These are phyloP conservation scores for Hydrophis major DNA, from an alignment of 2,797 vertebrate genomes.

Conservation along the genomic window DNA sequence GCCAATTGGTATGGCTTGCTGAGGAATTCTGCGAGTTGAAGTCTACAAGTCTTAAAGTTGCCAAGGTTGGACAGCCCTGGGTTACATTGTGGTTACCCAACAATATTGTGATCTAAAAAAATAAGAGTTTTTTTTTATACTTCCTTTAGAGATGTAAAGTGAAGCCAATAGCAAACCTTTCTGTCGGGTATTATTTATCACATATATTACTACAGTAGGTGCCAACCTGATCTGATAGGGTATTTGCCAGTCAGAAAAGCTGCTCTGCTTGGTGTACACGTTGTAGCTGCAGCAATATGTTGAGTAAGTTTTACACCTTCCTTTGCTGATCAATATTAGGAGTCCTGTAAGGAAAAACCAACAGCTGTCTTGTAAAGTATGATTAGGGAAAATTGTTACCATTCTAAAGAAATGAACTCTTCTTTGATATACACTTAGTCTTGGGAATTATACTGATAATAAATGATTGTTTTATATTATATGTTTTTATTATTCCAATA, in stretches of 20 bases:
- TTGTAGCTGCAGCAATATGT: slow-evolving; percentile 83
- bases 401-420: background rate
- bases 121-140: background rate
- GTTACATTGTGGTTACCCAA: background rate
- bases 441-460: background rate
- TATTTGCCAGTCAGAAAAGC: slow-evolving; percentile 89
- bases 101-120: background rate
- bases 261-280: slow-evolving; percentile 85
- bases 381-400: background rate
- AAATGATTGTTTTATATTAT: background rate
- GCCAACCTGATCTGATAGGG: slow-evolving; percentile 79
- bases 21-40: too few species aligned
- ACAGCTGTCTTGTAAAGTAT: background rate
- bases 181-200: background rate
- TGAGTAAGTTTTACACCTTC: slow-evolving; percentile 87
- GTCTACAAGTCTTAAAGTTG: too few species aligned
- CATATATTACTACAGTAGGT: slow-evolving; percentile 6
- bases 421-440: background rate
- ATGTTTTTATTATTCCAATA: background rate
- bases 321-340: slow-evolving; percentile 83
- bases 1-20: too few species aligned
- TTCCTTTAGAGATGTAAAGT: background rate
- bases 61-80: too few species aligned
- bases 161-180: background rate
- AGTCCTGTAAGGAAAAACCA: slow-evolving; percentile 70